Conservation (phyloP, 2,888 invertebrate genomes). For the Corythucha ciliata region DNA sequence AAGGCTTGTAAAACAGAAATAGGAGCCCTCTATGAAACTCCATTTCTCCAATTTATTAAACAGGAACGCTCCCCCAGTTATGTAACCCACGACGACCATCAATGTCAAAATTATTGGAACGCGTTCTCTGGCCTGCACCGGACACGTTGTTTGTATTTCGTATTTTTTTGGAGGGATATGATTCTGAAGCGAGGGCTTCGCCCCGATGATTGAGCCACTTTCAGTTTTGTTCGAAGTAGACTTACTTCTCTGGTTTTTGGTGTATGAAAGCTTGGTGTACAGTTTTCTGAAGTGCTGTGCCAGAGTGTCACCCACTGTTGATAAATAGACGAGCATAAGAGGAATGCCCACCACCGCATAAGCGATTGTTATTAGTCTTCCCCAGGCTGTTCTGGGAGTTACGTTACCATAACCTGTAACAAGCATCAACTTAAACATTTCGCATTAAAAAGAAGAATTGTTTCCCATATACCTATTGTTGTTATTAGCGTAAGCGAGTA, state of each 20-base stretch:
- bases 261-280: conserved; percentile 45
- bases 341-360: conserved; percentile 83
- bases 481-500: conserved; percentile 90
- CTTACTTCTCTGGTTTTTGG: conserved; percentile 28
- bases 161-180: conserved; percentile 31
- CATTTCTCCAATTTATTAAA: conserved; percentile 87
- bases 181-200: conserved; percentile 30
- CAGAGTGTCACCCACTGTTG: conserved; percentile 75
- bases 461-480: conserved; percentile 65
- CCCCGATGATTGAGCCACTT: conserved; percentile 21
- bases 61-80: conserved; percentile 78
- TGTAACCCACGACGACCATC: conserved; percentile 73
- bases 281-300: conserved; percentile 67
- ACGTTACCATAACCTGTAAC: conserved; percentile 73
- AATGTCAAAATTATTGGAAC: conserved; percentile 84
- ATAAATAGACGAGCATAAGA: conserved; percentile 75
- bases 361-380: conserved; percentile 69
- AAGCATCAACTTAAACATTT: too few relatives aligned
- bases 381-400: conserved; percentile 68
- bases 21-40: conserved; percentile 75
- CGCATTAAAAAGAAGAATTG: too few relatives aligned
- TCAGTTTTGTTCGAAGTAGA: conserved; percentile 23
- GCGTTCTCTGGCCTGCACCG: conserved; percentile 39
- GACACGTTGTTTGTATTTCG: conserved; percentile 26
- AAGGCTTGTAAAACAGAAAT: conserved; percentile 48